These are phyloP conservation scores for Drosophila colorata DNA, from an alignment of 2,888 invertebrate genomes.

Conservation along the genomic window DNA sequence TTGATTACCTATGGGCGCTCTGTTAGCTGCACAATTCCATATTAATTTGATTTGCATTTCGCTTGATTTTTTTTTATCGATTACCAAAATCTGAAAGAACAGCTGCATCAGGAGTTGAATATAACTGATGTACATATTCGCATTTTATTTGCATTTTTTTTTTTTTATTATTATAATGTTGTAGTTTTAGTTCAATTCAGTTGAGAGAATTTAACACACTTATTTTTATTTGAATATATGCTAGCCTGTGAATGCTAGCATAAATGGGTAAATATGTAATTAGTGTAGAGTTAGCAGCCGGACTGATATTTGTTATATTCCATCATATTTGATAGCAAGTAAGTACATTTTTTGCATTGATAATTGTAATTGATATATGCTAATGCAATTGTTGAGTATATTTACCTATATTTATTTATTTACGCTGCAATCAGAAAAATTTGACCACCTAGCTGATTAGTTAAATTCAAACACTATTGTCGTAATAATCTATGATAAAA, in stretches of 20 bases:
- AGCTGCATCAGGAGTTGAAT: conserved; percentile 3
- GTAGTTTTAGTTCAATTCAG: background rate
- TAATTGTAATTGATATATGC: conserved; percentile 9
- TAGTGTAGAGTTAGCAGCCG: conserved; percentile 11
- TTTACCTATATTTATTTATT: conserved; percentile 16
- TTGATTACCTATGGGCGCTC: conserved; percentile 12
- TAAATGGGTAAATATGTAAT: conserved; percentile 9
- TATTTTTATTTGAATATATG: background rate
- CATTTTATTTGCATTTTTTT: conserved; percentile 2
- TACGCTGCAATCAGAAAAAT: conserved; percentile 21
- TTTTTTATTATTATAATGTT: conserved; percentile 2
- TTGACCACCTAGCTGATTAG: conserved; percentile 15
- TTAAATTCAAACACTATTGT: background rate
- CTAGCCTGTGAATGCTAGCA: background rate
- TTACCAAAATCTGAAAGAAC: conserved; percentile 11
- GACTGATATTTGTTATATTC: conserved; percentile 20
- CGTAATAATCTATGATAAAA: background rate
- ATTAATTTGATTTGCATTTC: conserved; percentile 18
- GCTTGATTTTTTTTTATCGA: conserved; percentile 23
- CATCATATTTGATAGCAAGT: conserved; percentile 12
- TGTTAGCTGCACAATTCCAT: conserved; percentile 15
- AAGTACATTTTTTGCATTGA: conserved; percentile 6
- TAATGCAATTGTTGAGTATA: conserved; percentile 39
- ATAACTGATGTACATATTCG: background rate
- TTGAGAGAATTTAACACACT: background rate